phyloP scores from a whole-genome alignment of 2,113 vertebrate species.

The Sialia sialis region DNA sequence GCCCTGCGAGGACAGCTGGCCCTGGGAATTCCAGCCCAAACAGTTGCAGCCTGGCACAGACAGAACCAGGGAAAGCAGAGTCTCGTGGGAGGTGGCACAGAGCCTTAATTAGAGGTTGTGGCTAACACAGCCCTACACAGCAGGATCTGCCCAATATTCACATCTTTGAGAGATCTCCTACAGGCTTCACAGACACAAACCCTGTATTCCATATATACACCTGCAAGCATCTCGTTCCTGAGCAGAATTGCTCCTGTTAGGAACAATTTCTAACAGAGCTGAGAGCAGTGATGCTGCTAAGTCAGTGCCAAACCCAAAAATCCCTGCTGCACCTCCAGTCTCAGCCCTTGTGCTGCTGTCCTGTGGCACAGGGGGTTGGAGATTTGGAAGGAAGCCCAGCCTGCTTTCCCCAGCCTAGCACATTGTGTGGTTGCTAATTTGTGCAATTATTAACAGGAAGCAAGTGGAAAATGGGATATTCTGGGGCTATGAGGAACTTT shows the following conservation, averaged over 20 bases:
- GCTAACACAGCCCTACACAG: accelerated
- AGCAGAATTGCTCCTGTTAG: accelerated
- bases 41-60: neutral
- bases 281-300: accelerated
- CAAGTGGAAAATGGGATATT: neutral
- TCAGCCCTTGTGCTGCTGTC: neutral
- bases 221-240: neutral
- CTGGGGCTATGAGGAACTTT: neutral
- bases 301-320: neutral
- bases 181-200: neutral
- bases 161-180: neutral
- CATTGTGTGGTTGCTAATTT: neutral
- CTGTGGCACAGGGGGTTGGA: accelerated
- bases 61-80: neutral
- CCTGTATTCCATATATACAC: accelerated
- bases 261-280: neutral
- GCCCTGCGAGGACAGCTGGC: neutral
- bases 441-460: neutral
- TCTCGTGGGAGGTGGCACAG: neutral
- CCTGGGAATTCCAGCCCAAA: neutral
- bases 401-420: accelerated
- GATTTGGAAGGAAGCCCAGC: neutral
- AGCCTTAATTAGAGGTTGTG: neutral
- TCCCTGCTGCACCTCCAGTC: neutral
- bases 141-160: accelerated